Evolutionary conservation across 2,888 invertebrate species (phyloP), one percentile per base, ranked within the genome.

Genomic region (Nymphalis urticae): DNA sequence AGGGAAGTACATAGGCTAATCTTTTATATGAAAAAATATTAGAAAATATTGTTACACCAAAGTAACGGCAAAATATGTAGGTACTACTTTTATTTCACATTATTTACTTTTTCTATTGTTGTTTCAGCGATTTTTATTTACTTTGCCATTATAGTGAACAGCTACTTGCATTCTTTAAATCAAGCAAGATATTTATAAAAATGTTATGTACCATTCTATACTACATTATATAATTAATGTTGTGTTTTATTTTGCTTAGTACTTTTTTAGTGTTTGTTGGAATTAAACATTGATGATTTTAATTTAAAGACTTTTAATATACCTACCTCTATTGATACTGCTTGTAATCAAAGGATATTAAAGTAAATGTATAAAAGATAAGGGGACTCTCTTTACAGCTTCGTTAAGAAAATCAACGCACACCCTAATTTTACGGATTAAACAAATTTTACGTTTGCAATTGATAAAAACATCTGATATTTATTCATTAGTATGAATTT

Each of bases 101-200:
- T 27, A 53, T 19, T 19, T 9, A 19, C 2, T 24, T 24, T 1
- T 17, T 5, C 36, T 32, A 21, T 32, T 36, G 21, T 62, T 62
- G 21, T 62, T 56, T 56, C 64, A 56, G 64, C 27, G 6, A 56
- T 13, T 21, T 64, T 64, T 64, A 64, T 56, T 27, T 84, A 84
- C 70, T 86, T 84, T 68, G 72, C 73, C n/a, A 63, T 80, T 5
- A 72, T 82, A 7, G 82, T 86, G 13, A 83, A 83, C 67, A 82
- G 80, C 72, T 84, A 79, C 66, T 70, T 83, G 19, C 72, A 79
- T 61, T 73, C 78, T 4, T 56, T 84, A 36, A 67, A 80, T 61
- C 73, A 74, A 69, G 75, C 75, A 3, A 72, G 80, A 72, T 79
- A 75, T 76, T 76, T 78, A 56, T 82, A 72, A 58, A 42, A 19